These are phyloP conservation scores for Perizoma affinitatum DNA, from an alignment of 2,888 invertebrate genomes.

Conservation along the genomic window DNA sequence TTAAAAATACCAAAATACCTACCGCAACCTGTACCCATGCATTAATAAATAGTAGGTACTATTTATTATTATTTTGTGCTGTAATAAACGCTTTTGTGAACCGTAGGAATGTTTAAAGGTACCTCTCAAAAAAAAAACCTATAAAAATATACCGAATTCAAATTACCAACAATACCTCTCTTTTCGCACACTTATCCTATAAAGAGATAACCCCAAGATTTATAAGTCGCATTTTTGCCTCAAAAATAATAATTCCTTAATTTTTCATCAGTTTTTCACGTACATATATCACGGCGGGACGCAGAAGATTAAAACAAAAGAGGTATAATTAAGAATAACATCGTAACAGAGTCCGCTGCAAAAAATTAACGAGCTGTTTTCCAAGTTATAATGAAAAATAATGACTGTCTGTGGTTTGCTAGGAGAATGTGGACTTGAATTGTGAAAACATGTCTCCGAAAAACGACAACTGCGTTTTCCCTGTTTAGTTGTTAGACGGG, in stretches of 20 bases:
- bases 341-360: slow-evolving; percentile 22
- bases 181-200: background rate
- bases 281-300: slow-evolving; percentile 20
- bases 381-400: slow-evolving; percentile 25
- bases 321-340: slow-evolving; percentile 33
- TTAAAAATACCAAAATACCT: no score
- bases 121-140: no score
- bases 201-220: slow-evolving; percentile 22
- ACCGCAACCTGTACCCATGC: no score
- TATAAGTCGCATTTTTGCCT: slow-evolving; percentile 26
- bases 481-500: no score
- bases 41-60: no score
- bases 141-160: no score
- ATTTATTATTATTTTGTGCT: no score
- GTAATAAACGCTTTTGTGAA: no score
- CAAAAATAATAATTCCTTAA: slow-evolving; percentile 25
- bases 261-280: slow-evolving; percentile 20
- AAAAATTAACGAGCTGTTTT: slow-evolving; percentile 31
- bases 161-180: no score
- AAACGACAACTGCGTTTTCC: no score
- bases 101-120: no score
- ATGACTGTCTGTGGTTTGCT: slow-evolving; percentile 16
- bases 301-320: slow-evolving; percentile 29
- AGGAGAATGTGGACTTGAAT: background rate
- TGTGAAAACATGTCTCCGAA: background rate